phyloP scores from a whole-genome alignment of 2,888 invertebrate species.

The Drosophila kambysellisi region DNA sequence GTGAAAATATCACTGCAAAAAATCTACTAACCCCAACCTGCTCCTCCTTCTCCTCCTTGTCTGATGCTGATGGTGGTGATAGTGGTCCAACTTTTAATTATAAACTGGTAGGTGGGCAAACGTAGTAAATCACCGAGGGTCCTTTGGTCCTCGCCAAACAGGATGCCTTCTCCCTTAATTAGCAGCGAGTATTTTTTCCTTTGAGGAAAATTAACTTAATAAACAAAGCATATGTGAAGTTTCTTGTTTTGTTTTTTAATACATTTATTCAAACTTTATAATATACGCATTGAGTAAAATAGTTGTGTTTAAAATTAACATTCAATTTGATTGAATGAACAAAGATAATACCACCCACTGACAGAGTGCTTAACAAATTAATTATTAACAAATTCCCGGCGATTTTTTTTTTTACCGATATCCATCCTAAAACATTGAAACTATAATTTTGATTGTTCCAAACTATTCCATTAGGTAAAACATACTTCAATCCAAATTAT shows the following conservation, averaged over 20 bases:
- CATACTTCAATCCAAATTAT: background rate
- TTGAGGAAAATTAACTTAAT: background rate
- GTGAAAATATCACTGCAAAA: background rate
- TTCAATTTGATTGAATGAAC: constrained; percentile 54
- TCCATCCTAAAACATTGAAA: background rate
- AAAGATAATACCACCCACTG: background rate
- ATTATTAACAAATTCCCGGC: background rate
- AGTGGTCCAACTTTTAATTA: constrained; percentile 60
- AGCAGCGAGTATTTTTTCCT: background rate
- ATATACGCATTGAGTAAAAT: constrained; percentile 29
- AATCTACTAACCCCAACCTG: background rate
- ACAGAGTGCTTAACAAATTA: background rate
- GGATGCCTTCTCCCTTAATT: background rate
- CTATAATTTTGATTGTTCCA: background rate
- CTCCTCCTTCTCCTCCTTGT: background rate
- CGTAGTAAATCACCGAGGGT: constrained; percentile 30
- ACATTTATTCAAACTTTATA: constrained; percentile 43
- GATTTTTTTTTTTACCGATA: background rate
- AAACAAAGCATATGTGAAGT: background rate
- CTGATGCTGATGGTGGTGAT: background rate
- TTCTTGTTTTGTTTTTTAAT: background rate
- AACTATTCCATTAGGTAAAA: constrained; percentile 2
- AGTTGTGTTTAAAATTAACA: constrained; percentile 26
- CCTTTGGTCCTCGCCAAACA: background rate
- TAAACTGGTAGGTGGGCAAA: constrained; percentile 47